A percentile compares a stretch with the other conserved stretches of the same genome.
phyloP scores from a whole-genome alignment of 2,113 vertebrate species.

The Chaetops frenatus region DNA sequence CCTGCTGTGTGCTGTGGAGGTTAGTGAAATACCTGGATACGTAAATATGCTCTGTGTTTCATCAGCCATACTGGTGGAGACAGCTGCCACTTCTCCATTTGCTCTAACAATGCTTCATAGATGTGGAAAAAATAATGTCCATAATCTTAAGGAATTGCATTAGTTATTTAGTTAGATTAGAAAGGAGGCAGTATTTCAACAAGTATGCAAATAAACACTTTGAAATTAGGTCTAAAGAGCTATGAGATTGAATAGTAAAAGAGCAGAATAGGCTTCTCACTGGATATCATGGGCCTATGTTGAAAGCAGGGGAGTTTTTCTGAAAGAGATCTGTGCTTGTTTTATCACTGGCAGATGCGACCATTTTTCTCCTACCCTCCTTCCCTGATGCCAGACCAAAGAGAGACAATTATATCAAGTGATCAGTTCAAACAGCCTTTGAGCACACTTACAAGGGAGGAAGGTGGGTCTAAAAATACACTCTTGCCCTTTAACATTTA shows the following conservation, averaged over 20 bases:
- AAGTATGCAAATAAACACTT: neutral
- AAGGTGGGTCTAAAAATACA: neutral
- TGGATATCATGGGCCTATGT: neutral
- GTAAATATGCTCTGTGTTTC: neutral
- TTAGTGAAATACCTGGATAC: neutral
- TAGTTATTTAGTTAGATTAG: neutral
- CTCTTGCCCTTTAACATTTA: neutral
- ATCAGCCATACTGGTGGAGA: neutral
- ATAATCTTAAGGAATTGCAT: neutral
- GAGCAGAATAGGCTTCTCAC: neutral
- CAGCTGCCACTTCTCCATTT: neutral
- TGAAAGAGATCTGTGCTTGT: neutral
- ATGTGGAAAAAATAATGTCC: neutral
- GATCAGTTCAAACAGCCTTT: neutral
- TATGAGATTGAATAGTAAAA: neutral
- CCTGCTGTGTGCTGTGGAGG: neutral
- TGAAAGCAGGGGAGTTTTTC: neutral
- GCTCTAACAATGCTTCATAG: neutral
- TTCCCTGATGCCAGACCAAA: neutral
- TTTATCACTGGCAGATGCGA: neutral
- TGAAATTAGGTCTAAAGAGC: neutral
- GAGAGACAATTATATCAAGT: neutral
- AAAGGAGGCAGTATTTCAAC: neutral
- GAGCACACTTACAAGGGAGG: neutral
- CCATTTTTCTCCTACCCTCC: neutral